Percentiles rank a stretch among this genome's conserved stretches.
These are phyloP conservation scores for Oxyura jamaicensis DNA, from an alignment of 2,113 vertebrate genomes.

Conservation along the genomic window DNA sequence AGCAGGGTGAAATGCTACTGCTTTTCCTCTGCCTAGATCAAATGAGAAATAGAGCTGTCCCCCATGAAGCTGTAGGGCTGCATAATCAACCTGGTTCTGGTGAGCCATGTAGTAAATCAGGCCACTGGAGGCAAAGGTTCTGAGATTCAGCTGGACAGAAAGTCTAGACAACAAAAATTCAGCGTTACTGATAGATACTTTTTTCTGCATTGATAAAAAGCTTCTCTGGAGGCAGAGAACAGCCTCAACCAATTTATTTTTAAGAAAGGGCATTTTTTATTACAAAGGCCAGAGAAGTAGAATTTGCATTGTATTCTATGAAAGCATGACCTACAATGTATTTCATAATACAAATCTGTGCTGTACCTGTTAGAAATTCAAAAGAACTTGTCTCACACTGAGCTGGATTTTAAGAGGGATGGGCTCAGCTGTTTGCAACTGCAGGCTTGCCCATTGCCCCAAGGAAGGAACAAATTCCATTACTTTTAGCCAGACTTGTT, in stretches of 20 bases:
- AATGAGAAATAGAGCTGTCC: slow-evolving; percentile 85
- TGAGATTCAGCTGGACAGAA: slow-evolving; percentile 82
- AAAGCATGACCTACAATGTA: background rate
- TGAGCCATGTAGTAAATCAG: slow-evolving; percentile 87
- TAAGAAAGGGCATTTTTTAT: background rate
- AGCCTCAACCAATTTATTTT: background rate
- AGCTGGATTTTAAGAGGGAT: background rate
- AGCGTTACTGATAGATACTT: background rate
- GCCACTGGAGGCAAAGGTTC: slow-evolving; percentile 85
- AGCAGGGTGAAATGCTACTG: slow-evolving; percentile 78
- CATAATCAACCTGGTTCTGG: slow-evolving; percentile 87
- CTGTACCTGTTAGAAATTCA: background rate
- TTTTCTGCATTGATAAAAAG: background rate
- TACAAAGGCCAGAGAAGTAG: background rate
- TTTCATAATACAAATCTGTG: background rate
- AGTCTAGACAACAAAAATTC: slow-evolving; percentile 77
- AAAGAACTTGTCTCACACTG: background rate
- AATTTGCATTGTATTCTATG: background rate
- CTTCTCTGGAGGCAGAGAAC: background rate
- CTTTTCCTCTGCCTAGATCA: slow-evolving; percentile 88
- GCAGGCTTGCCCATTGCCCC: background rate
- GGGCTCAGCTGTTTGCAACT: background rate
- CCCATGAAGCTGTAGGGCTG: slow-evolving; percentile 80
- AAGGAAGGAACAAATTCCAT: background rate
- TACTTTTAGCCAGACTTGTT: background rate